These are phyloP conservation scores for Scopus umbretta DNA, from an alignment of 2,113 vertebrate genomes.

Conservation along the genomic window DNA sequence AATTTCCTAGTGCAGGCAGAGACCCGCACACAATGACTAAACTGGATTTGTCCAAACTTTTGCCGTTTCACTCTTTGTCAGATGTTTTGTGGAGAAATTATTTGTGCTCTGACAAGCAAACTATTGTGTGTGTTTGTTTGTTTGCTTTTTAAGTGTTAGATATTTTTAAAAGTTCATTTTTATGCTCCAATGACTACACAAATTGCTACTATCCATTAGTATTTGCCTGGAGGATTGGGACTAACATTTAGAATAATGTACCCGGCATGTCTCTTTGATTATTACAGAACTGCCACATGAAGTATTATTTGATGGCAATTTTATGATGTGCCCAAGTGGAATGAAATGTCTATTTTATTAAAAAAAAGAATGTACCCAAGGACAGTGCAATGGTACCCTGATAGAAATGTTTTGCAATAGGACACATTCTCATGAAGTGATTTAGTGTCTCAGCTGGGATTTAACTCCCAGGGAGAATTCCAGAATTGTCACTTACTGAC, in stretches of 20 bases:
- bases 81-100: conserved; percentile 8
- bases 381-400: background rate
- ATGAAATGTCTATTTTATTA: conserved; percentile 17
- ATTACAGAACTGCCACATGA: background rate
- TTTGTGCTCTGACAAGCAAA: conserved; percentile 6
- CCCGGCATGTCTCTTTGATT: background rate
- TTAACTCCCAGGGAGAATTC: conserved; percentile 34
- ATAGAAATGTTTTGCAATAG: background rate
- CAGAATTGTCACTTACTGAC: conserved; percentile 45
- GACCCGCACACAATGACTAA: background rate
- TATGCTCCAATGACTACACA: background rate
- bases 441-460: conserved; percentile 29
- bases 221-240: conserved; percentile 24
- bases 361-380: conserved; percentile 21
- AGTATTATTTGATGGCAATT: conserved; percentile 11
- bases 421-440: background rate
- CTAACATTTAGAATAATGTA: conserved; percentile 18
- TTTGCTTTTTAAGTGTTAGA: background rate
- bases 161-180: conserved; percentile 34
- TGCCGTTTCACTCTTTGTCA: conserved; percentile 12
- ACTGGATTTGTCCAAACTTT: conserved; percentile 22
- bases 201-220: background rate
- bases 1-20: background rate
- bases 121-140: conserved; percentile 4
- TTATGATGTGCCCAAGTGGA: conserved; percentile 10